phyloP scores from a whole-genome alignment of 2,888 invertebrate species.

The Callimorpha dominula region DNA sequence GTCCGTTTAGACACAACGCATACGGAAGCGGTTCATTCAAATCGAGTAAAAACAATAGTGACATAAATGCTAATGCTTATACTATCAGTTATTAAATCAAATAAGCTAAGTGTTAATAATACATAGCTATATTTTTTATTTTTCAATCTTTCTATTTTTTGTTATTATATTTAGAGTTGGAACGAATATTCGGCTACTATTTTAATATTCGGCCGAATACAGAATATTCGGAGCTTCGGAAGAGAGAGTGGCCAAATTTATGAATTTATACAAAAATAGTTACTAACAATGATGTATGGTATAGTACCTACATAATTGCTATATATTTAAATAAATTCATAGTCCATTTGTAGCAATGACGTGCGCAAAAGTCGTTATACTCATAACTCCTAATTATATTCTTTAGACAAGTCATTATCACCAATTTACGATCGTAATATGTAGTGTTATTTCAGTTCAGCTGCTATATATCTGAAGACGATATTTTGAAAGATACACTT shows the following conservation, averaged over 20 bases:
- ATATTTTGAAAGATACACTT: background rate
- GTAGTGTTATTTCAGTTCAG: background rate
- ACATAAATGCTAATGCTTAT: slow-evolving; percentile 28
- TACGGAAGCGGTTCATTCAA: slow-evolving; percentile 30
- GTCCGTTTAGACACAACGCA: slow-evolving; percentile 13
- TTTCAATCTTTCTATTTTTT: background rate
- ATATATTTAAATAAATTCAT: background rate
- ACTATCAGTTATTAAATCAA: slow-evolving; percentile 15
- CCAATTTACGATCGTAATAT: background rate
- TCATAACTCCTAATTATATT: background rate
- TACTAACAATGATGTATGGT: background rate
- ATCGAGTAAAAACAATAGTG: slow-evolving; percentile 27
- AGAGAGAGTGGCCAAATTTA: background rate
- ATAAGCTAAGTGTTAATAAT: background rate
- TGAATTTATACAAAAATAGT: background rate
- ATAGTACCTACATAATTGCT: background rate
- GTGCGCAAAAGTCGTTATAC: slow-evolving; percentile 3
- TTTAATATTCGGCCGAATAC: background rate
- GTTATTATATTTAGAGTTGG: no score
- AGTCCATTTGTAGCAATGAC: background rate
- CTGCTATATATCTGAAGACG: background rate
- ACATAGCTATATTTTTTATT: background rate
- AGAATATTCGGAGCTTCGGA: background rate
- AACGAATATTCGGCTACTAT: no score
- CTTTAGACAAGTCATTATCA: background rate